phyloP scores from a whole-genome alignment of 2,888 invertebrate species.

The Phania funesta region DNA sequence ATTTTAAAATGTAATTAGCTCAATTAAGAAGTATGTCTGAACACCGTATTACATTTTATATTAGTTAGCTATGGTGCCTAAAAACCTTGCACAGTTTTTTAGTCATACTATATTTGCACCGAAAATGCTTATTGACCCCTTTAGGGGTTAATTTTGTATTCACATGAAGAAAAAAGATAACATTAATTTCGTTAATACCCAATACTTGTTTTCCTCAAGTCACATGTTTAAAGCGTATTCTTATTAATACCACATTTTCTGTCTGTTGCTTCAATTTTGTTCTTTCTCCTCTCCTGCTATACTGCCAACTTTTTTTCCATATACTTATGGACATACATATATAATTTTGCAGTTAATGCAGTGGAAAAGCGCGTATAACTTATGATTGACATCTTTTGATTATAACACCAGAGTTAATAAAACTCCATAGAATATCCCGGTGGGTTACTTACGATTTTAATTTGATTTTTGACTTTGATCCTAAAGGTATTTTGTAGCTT shows the following conservation, averaged over 20 bases:
- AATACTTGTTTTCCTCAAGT: slow-evolving; percentile 54
- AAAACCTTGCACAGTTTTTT: too few species aligned
- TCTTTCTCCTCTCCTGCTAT: background rate
- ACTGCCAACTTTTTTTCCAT: background rate
- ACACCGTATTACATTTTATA: too few species aligned
- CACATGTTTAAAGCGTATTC: slow-evolving; percentile 8
- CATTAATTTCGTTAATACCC: slow-evolving; percentile 54
- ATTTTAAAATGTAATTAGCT: too few species aligned
- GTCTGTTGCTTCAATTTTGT: background rate
- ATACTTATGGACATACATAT: background rate
- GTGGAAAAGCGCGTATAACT: slow-evolving; percentile 67
- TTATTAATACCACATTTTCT: slow-evolving; percentile 3
- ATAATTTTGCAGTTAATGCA: slow-evolving; percentile 63
- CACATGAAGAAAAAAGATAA: background rate
- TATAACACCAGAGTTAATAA: slow-evolving; percentile 65
- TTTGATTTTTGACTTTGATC: slow-evolving; percentile 68
- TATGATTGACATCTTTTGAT: slow-evolving; percentile 78
- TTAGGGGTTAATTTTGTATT: slow-evolving; percentile 71
- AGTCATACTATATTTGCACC: background rate
- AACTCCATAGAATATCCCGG: slow-evolving; percentile 40
- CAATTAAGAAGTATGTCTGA: too few species aligned
- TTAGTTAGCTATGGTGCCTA: too few species aligned
- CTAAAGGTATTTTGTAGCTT: slow-evolving; percentile 59
- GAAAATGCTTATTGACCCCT: background rate
- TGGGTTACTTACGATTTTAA: slow-evolving; percentile 64